phyloP scores from a whole-genome alignment of 2,888 invertebrate species.

The Protula sp. region DNA sequence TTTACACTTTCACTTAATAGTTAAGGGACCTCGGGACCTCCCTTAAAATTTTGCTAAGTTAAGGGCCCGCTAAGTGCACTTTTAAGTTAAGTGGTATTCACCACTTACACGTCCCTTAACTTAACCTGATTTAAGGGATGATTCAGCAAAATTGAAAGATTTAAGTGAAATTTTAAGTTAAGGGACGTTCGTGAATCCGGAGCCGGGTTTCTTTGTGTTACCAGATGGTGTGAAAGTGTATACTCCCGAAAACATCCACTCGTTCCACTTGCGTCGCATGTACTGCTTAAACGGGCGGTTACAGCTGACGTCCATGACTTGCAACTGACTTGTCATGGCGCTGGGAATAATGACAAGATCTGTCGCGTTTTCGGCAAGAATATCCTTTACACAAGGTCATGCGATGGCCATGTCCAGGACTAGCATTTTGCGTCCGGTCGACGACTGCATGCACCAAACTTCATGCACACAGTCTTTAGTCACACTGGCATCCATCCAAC shows the following conservation, averaged over 20 bases:
- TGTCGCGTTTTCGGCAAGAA: slow-evolving; percentile 3
- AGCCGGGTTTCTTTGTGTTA: not conserved
- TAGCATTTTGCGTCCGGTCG: slow-evolving; percentile 1
- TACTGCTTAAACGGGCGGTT: slow-evolving; percentile 2
- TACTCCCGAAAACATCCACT: not conserved
- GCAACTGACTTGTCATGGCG: slow-evolving; percentile 5
- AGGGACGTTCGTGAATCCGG: too few relatives aligned
- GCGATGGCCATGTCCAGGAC: too few relatives aligned
- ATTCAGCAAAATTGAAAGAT: too few relatives aligned
- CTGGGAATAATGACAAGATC: slow-evolving; percentile 8
- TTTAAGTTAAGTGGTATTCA: too few relatives aligned
- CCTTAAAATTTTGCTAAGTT: too few relatives aligned
- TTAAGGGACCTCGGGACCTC: too few relatives aligned
- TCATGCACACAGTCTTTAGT: slow-evolving; percentile 5
- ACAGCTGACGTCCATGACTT: too few relatives aligned
- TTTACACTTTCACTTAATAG: too few relatives aligned
- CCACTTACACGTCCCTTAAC: too few relatives aligned
- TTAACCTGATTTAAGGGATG: too few relatives aligned
- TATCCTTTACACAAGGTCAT: not conserved
- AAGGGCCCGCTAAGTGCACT: too few relatives aligned
- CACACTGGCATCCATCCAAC: slow-evolving; percentile 7
- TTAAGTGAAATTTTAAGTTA: too few relatives aligned
- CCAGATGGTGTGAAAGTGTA: not conserved
- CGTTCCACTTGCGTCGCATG: not conserved
- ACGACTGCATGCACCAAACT: slow-evolving; percentile 4